A percentile compares a stretch with the other conserved stretches of the same genome.
Conservation (phyloP, 2,113 vertebrate genomes). For the Chionomys nivalis region DNA sequence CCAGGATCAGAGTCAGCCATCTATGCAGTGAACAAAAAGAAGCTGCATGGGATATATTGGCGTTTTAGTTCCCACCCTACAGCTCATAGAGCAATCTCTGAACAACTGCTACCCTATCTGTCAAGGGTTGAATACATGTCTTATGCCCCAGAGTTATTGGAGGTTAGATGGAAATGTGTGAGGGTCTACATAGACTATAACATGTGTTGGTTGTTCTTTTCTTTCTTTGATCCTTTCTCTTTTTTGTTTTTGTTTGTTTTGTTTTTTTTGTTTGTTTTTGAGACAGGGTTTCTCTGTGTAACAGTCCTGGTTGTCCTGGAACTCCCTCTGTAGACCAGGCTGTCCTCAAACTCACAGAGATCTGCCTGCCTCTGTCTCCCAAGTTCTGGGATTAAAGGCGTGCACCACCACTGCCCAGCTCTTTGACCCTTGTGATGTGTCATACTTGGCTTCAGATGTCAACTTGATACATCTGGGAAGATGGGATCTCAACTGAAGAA, state of each 20-base stretch:
- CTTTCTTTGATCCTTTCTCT: not conserved
- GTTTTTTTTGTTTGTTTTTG: too few species aligned
- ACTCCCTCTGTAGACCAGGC: too few species aligned
- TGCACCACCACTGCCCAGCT: too few species aligned
- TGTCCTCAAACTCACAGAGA: too few species aligned
- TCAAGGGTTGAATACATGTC: not conserved
- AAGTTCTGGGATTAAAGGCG: too few species aligned
- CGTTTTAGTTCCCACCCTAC: not conserved
- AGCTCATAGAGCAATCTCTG: not conserved
- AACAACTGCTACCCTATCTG: not conserved
- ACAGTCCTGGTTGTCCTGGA: too few species aligned
- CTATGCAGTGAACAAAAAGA: conserved; percentile 69
- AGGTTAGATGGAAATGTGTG: not conserved
- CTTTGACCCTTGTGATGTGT: not conserved
- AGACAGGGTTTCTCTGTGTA: too few species aligned
- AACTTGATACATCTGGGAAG: not conserved
- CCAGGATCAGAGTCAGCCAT: conserved; percentile 84
- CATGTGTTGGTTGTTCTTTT: not conserved
- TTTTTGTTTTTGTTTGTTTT: too few species aligned
- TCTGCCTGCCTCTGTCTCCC: too few species aligned
- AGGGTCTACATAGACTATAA: not conserved
- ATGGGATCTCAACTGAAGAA: not conserved
- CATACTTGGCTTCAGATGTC: not conserved
- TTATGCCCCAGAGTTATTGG: not conserved
- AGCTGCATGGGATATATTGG: not conserved